A percentile compares a stretch with the other conserved stretches of the same genome.
phyloP scores from a whole-genome alignment of 2,113 vertebrate genomes.

The Sporophila hypoxantha region DNA sequence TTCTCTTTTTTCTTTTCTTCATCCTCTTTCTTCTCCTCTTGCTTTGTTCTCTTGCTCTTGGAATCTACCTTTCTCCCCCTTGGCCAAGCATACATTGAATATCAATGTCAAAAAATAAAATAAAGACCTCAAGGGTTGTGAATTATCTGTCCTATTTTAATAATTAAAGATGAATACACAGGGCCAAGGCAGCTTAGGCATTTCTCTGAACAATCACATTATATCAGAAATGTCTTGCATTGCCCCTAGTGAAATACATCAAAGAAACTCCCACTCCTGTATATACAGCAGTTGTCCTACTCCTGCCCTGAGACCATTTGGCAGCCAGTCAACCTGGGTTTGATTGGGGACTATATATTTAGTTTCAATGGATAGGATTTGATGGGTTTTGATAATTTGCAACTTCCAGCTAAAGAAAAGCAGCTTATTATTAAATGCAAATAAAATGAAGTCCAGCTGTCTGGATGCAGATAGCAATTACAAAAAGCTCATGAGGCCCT shows the following conservation, averaged over 20 bases:
- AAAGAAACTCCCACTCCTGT: slow-evolving; percentile 49
- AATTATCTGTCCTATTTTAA: slow-evolving; percentile 71
- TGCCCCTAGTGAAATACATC: slow-evolving; percentile 64
- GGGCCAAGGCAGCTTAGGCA: slow-evolving; percentile 50
- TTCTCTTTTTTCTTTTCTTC: background rate
- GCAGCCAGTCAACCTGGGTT: slow-evolving; percentile 43
- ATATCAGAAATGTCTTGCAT: slow-evolving; percentile 65
- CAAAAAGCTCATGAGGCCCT: slow-evolving; percentile 59
- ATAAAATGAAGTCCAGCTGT: slow-evolving; percentile 67
- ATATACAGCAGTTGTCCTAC: slow-evolving; percentile 31
- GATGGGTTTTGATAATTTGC: slow-evolving; percentile 68
- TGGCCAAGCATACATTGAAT: slow-evolving; percentile 37
- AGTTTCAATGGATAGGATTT: slow-evolving; percentile 38
- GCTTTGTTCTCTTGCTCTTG: slow-evolving; percentile 22
- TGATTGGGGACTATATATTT: slow-evolving; percentile 18
- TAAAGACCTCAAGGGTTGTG: slow-evolving; percentile 65
- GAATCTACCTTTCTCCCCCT: slow-evolving; percentile 32
- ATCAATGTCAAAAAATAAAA: slow-evolving; percentile 66
- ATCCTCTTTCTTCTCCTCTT: background rate
- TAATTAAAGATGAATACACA: slow-evolving; percentile 72
- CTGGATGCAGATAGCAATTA: slow-evolving; percentile 67
- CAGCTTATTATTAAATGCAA: slow-evolving; percentile 72
- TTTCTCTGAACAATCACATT: slow-evolving; percentile 57
- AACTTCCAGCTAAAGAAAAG: slow-evolving; percentile 66
- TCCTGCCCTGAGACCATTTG: slow-evolving; percentile 44